Evolutionary conservation across 1,140 invertebrate genomes (phyloP), one percentile per base, ranked within the genome.

Genomic region (Samia ricini): DNA sequence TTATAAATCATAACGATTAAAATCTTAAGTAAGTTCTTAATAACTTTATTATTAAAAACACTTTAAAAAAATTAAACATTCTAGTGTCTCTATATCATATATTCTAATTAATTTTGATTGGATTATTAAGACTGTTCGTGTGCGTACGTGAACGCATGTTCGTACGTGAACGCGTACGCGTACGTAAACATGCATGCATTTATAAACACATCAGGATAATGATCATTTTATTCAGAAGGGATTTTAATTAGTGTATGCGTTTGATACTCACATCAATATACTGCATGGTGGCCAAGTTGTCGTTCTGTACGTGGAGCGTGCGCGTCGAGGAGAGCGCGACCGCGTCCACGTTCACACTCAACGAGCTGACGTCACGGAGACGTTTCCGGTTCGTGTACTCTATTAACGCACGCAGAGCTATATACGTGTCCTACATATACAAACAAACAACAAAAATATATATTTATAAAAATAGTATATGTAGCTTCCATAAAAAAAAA

Each of bases 361-460:
- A 91, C 52, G 94, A 92, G 64, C 96, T 97, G n/a, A 98, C 96
- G 77, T 98, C 97, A 22, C 97, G 92, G 63, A 98, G 93, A 24
- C 96, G 93, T 42, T 96, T 95, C 51, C 95, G 93, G 23, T 95
- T 94, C 0, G 98, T 97, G 83, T 97, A 99, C 71, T 98, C 96
- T 72, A 97, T 97, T 2, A 99, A 83, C 0, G 97, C 97, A 77
- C 97, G 97, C 85, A 98, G 91, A 0, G 97, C 97, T 74, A 97
- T 94, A 64, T 97, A 95, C 0, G 97, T 97, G 81, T 98, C 97
- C 92, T 95, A 58, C 36, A 63, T 7, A 63, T 19, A 21, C 42
- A 26, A 3, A 26, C 26, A 26, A 26, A 42, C 33, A 49, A n/a
- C n/a, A n/a, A n/a, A n/a, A n/a, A n/a, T n/a, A n/a, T n/a, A n/a